Base-by-base conservation (phyloP, 2,797 vertebrate species). In the Lateolabrax maculatus region DNA sequence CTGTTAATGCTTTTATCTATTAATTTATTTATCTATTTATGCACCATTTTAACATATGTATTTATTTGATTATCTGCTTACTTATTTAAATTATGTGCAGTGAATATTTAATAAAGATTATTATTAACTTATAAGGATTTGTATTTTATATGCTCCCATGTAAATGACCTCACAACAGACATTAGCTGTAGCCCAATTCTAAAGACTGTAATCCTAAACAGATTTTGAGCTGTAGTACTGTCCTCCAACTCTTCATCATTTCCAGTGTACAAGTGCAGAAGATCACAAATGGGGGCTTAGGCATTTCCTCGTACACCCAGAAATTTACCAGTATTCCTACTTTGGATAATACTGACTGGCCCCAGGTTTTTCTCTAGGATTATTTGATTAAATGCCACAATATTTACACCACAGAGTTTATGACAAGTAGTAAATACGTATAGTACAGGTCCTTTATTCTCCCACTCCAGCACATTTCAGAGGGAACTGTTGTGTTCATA, bases 21-120 rank as follows among this genome's bases (percentile, higher is more conserved):
- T 67, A 48, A 80, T 87, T 53, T 84, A 86, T 88, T 56, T 80
- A 80, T 75, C 3, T 88, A 87, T 89, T 52, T 87, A 77, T 82
- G 29, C 19, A 73, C 12, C 0, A 36, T 58, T 73, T 78, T 34
- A 31, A 53, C 9, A 31, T 52, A 27, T 44, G 1, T 85, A 76
- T 86, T 66, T 85, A 79, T 88, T 64, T 80, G 3, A 0, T 62
- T 64, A 43, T 65, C 12, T 60, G 49, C 10, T 63, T 23, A 12
- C 53, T 78, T 80, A 18, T 80, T 83, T 70, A 69, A 71, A 77
- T 66, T 0, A 51, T 74, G 16, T 60, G 9, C n/a, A 34, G 2
- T 34, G 9, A 62, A 43, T 81, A n/a, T n/a, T n/a, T n/a, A n/a
- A n/a, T n/a, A n/a, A n/a, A n/a, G n/a, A n/a, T n/a, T n/a, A n/a